Evolutionary conservation across 1,140 invertebrate genomes (phyloP), one percentile per base, ranked within the genome.

Genomic region (Dinoponera quadriceps): DNA sequence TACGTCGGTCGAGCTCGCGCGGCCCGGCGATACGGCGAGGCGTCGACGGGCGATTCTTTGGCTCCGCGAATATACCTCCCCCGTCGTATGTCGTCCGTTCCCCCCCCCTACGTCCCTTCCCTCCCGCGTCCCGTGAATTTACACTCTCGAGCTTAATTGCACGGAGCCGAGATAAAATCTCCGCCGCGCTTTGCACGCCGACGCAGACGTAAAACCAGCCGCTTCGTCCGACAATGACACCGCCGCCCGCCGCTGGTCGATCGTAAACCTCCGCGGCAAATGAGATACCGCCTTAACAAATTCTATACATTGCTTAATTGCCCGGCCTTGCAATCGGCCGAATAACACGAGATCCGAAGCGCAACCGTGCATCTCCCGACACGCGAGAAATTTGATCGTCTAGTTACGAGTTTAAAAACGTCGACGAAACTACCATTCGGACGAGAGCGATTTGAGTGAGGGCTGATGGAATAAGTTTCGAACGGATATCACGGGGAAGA

Each of bases 1-100:
- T 90, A 91, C 87, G 72, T 82, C 63, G 55, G 38, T 71, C 68
- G 60, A 59, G n/a, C n/a, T n/a, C n/a, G n/a, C n/a, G n/a, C 60
- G 54, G 66, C 65, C 63, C 49, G 7, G 72, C 55, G 81, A 82
- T 72, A 73, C 83, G 14, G 25, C 63, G 65, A 68, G 72, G 11
- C 57, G 29, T 1, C 22, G 38, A 44, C 38, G 9, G n/a, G 22
- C 75, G 83, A 84, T 81, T 82, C 51, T 48, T 57, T 5, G 29
- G 16, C 29, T n/a, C 29, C 18, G 78, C 38, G 29, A 82, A 54
- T n/a, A 20, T 75, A 54, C 18, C 63, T 57, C 9, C 7, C 33
- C 2, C 11, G 16, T 63, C 38, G 18, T 33, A 51, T n/a, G 18
- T 44, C 38, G 38, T 59, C 20, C 1, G 68, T 9, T 62, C 29